Evolutionary conservation across 1,140 invertebrate genomes (phyloP).

Genomic region (Camponotus pennsylvanicus): DNA sequence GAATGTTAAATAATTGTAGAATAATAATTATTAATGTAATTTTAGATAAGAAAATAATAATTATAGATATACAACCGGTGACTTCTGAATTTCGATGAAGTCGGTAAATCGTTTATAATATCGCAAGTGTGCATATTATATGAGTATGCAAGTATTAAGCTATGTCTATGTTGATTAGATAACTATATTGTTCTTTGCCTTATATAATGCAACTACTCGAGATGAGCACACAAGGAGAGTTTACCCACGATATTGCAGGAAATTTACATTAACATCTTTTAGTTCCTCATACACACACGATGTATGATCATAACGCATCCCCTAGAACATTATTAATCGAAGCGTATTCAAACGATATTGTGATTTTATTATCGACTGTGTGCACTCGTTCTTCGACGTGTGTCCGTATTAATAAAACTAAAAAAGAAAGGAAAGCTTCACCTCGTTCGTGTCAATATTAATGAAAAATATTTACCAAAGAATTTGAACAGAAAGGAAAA

Average conservation of each 20-base stretch:
- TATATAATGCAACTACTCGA: slow-evolving; percentile 51
- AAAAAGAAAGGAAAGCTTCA: slow-evolving; percentile 14
- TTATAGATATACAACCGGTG: background rate
- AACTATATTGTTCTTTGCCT: slow-evolving; percentile 53
- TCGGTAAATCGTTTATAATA: background rate
- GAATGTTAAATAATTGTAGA: too few relatives aligned
- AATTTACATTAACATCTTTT: slow-evolving; percentile 59
- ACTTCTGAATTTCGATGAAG: background rate
- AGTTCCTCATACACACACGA: slow-evolving; percentile 9
- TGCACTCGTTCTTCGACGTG: background rate
- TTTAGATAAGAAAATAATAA: too few relatives aligned
- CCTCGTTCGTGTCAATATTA: background rate
- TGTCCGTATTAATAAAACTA: slow-evolving; percentile 15
- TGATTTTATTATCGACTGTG: slow-evolving; percentile 19
- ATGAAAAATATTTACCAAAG: slow-evolving; percentile 33
- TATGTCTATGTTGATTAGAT: slow-evolving; percentile 48
- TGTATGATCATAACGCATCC: background rate
- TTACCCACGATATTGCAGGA: slow-evolving; percentile 45
- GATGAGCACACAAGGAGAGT: slow-evolving; percentile 52
- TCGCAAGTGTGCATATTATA: background rate
- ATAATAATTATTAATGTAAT: too few relatives aligned
- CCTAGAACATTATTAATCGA: slow-evolving; percentile 22
- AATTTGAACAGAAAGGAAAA: slow-evolving; percentile 1
- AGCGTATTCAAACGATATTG: background rate
- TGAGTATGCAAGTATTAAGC: slow-evolving; percentile 33